These are phyloP conservation scores for Carassius carassius DNA, from an alignment of 2,113 vertebrate species.

Conservation along the genomic window DNA sequence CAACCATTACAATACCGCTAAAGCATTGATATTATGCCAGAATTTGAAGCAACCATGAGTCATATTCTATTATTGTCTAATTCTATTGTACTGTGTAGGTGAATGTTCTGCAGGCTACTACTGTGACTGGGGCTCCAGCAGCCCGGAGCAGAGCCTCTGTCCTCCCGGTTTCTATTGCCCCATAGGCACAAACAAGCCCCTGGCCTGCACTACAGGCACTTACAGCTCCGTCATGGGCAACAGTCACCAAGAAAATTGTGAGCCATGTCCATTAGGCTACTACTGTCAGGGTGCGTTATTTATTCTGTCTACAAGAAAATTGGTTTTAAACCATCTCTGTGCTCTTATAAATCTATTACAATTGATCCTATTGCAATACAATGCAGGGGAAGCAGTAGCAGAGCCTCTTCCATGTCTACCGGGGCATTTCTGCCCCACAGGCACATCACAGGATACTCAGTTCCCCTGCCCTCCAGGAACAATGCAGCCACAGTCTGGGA, in stretches of 20 bases:
- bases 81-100: slow-evolving; percentile 61
- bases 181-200: slow-evolving; percentile 35
- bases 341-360: neutral
- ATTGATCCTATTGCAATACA: slow-evolving; percentile 14
- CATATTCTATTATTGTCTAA: neutral
- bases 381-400: slow-evolving; percentile 68
- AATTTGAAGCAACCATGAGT: neutral
- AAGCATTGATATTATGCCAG: neutral
- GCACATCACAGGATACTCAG: slow-evolving; percentile 71
- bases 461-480: slow-evolving; percentile 84
- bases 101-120: slow-evolving; percentile 76
- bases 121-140: slow-evolving; percentile 75
- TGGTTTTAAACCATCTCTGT: neutral
- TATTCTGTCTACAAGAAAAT: neutral
- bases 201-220: slow-evolving; percentile 47
- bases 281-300: slow-evolving; percentile 50
- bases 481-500: slow-evolving; percentile 75
- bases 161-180: slow-evolving; percentile 68
- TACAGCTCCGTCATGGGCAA: slow-evolving; percentile 54
- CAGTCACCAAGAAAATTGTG: slow-evolving; percentile 51
- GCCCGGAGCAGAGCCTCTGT: slow-evolving; percentile 67
- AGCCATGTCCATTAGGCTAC: slow-evolving; percentile 52
- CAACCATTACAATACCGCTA: neutral
- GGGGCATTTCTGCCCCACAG: slow-evolving; percentile 82
- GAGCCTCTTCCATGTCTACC: slow-evolving; percentile 72